phyloP scores from a whole-genome alignment of 2,888 invertebrate species.

The Sesamia inferens region DNA sequence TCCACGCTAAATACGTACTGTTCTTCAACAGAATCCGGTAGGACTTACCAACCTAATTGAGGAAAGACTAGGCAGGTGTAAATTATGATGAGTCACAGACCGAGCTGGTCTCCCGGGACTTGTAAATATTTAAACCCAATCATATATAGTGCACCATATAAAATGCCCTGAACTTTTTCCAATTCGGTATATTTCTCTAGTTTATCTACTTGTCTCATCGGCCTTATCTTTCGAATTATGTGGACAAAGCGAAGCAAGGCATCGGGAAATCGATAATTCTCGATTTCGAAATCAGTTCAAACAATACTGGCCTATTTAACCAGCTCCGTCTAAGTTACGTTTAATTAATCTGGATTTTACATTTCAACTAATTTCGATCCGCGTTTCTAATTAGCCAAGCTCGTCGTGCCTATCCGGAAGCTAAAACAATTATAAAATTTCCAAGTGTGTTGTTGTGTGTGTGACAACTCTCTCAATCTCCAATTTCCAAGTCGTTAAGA shows the following conservation, averaged over 20 bases:
- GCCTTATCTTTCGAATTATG: not conserved
- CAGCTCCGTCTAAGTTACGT: not conserved
- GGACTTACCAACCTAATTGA: not conserved
- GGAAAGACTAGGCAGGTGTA: not conserved
- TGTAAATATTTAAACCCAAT: constrained; percentile 24
- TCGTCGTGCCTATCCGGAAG: not conserved
- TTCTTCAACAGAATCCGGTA: not conserved
- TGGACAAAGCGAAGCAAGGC: constrained; percentile 2
- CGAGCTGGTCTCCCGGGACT: not conserved
- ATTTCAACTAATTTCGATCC: not conserved
- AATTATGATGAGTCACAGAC: not conserved
- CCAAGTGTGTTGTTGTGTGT: constrained; percentile 2
- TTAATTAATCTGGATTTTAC: not conserved
- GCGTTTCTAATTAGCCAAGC: not conserved
- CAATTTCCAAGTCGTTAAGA: not conserved
- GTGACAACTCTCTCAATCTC: not conserved
- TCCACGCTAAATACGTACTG: not conserved
- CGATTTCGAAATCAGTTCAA: not conserved
- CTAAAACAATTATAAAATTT: not conserved
- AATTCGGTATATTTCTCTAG: constrained; percentile 11
- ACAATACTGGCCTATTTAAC: not conserved
- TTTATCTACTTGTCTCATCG: constrained; percentile 2
- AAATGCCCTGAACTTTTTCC: constrained; percentile 1
- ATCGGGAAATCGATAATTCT: constrained; percentile 6
- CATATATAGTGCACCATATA: constrained; percentile 17